Base-by-base conservation (phyloP, 2,888 invertebrate genomes). In the Ptychoptera albimana region DNA sequence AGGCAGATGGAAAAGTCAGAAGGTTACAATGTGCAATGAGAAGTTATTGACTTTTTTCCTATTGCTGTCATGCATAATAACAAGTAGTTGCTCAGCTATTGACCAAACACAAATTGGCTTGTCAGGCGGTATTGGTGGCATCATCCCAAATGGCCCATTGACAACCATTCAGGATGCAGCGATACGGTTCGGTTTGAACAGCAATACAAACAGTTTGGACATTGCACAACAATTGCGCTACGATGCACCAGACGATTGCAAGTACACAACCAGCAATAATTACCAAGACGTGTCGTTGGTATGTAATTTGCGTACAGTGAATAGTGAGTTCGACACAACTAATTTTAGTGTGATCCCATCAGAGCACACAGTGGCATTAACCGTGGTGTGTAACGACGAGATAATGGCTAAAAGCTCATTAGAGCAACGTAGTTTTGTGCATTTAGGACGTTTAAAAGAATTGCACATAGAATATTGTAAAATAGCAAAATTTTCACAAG, bases 341-440 rank as follows among this genome's bases (percentile, higher is more conserved):
- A 88, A 88, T 67, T 86, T 87, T 60, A 84, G 83, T 67, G 82
- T 84, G 44, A 85, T 87, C 49, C 85, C 86, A 39, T 76, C 82
- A 11, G 85, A 87, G 58, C 80, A 84, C 59, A 87, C 87, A 14
- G 79, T 82, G 23, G 80, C 82, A 6, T 65, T 88, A 47, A 73
- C 77, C 54, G 79, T 88, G 57, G 76, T 79, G 60, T 88, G 79
- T 69, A 83, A 82, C 58, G 78, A 82, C 58, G 78, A 80, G 54
- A 77, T 85, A 55, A 77, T 82, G 75, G 81, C 82, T 48, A 77
- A 82, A 57, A 85, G 84, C 60, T 78, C 82, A 46, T 66, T 86
- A 55, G 79, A 82, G 59, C 77, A 82, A 50, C 72, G 76, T 49
- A 82, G 84, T 58, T 83, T 89, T 55, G 74, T 82, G 31, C 86